Evolutionary conservation across 1,140 invertebrate genomes (phyloP), one percentile per base, ranked within the genome.

Genomic region (Magallana gigas): DNA sequence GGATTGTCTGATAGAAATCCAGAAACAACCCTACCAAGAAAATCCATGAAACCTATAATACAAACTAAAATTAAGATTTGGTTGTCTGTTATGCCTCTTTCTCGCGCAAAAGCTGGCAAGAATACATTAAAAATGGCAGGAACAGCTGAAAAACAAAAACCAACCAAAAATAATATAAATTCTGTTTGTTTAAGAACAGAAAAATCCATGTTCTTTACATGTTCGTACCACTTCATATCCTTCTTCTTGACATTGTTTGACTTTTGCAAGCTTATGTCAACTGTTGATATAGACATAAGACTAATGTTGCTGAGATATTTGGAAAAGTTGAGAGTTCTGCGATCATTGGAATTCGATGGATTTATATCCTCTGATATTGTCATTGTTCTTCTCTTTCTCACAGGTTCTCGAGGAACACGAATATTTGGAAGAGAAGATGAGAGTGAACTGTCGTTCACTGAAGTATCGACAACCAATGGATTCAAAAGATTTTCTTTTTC

Each of bases 1-100:
- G 85, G 83, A 14, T 86, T 68, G 58, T 90, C 91, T 8, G 87
- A 85, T 1, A 91, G 62, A 56, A 82, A 88, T 11, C 90, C 90
- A 8, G 62, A 58, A 59, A n/a, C 7, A 57, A 91, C 80, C 14
- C 87, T 64, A 1, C 87, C 88, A 11, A 87, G 57, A n/a, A 90
- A 71, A 62, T 91, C 91, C 57, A 71, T 80, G 2, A 64, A 83
- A 5, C 89, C 89, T 59, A 87, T 60, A 8, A 92, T 76, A 0
- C 90, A 84, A 57, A 91, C 64, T 58, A 92, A 14, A 18, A 88
- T 71, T 6, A 90, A 88, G 12, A 89, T 88, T 2, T 91, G 59
- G 4, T 82, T 18, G 58, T 88, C 84, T 48, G 82, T 81, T 6
- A 91, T 76, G 8, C 88, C 85, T 4, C 29, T 58, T 8, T 88